These are phyloP conservation scores for Cinara cedri DNA, from an alignment of 2,888 invertebrate genomes.

Conservation along the genomic window DNA sequence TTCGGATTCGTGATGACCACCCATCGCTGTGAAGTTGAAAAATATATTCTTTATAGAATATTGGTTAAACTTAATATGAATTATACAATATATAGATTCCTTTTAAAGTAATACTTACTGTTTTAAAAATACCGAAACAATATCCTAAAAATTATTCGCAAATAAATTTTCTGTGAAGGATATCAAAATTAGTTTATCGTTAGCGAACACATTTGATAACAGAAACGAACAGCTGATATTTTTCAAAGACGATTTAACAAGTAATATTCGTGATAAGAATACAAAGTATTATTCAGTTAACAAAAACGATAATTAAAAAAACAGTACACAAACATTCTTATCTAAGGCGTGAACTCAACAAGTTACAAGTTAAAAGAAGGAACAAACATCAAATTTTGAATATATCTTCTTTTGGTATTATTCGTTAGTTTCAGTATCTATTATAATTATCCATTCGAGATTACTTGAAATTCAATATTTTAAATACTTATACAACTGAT, in stretches of 20 bases:
- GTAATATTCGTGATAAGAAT: not conserved
- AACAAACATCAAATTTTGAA: not conserved
- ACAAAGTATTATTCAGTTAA: no score
- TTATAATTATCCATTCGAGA: not conserved
- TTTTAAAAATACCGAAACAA: not conserved
- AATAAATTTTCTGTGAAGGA: not conserved
- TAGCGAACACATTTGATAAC: not conserved
- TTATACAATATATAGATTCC: not conserved
- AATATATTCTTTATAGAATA: not conserved
- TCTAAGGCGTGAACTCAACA: slow-evolving; percentile 44
- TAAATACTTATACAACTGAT: not conserved
- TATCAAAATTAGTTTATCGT: not conserved
- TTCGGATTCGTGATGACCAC: slow-evolving; percentile 49
- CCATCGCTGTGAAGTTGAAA: slow-evolving; percentile 18
- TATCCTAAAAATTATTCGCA: not conserved
- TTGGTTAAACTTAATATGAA: not conserved
- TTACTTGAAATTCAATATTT: not conserved
- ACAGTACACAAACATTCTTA: slow-evolving; percentile 15
- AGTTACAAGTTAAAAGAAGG: no score
- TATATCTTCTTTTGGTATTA: not conserved
- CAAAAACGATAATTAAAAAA: no score
- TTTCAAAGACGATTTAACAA: not conserved
- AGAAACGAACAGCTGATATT: slow-evolving; percentile 32
- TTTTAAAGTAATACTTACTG: not conserved
- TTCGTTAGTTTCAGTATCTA: no score